phyloP scores from a whole-genome alignment of 2,113 vertebrate genomes.

The Strigops habroptila region DNA sequence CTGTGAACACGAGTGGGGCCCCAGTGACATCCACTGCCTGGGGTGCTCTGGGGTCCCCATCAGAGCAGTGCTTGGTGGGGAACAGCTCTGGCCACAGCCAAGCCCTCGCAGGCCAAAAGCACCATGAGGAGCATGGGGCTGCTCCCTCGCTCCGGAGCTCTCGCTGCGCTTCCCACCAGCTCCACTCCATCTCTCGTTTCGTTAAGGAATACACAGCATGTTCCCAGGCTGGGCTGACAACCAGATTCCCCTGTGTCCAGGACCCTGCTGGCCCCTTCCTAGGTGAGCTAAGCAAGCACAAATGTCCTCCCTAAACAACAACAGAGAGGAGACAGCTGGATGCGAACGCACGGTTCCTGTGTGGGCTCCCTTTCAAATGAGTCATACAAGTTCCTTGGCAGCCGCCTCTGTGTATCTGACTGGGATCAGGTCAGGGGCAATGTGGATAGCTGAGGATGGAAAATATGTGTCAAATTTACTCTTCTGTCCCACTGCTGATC shows the following conservation, averaged over 20 bases:
- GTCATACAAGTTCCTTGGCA: conserved; percentile 63
- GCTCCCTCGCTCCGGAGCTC: not conserved
- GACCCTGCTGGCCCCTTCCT: not conserved
- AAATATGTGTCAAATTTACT: conserved; percentile 57
- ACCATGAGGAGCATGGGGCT: not conserved
- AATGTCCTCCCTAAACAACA: conserved; percentile 25
- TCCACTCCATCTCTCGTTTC: not conserved
- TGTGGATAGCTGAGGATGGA: conserved; percentile 48
- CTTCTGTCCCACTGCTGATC: conserved; percentile 31
- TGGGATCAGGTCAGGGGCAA: conserved; percentile 67
- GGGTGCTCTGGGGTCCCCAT: not conserved
- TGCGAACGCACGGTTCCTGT: not conserved
- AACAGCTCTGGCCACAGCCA: not conserved
- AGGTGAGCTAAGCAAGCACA: conserved; percentile 38
- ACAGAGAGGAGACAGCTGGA: conserved; percentile 47
- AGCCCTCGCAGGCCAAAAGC: rapidly evolving
- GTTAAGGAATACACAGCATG: not conserved
- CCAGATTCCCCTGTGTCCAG: not conserved
- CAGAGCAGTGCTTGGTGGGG: rapidly evolving
- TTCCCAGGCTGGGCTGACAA: not conserved
- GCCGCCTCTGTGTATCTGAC: conserved; percentile 25
- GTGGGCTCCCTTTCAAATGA: conserved; percentile 57
- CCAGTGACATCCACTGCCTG: not conserved
- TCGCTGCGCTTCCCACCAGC: not conserved
- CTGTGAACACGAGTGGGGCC: rapidly evolving